Base-by-base conservation (phyloP, 2,113 vertebrate genomes). In the Clarias macrocephalus region DNA sequence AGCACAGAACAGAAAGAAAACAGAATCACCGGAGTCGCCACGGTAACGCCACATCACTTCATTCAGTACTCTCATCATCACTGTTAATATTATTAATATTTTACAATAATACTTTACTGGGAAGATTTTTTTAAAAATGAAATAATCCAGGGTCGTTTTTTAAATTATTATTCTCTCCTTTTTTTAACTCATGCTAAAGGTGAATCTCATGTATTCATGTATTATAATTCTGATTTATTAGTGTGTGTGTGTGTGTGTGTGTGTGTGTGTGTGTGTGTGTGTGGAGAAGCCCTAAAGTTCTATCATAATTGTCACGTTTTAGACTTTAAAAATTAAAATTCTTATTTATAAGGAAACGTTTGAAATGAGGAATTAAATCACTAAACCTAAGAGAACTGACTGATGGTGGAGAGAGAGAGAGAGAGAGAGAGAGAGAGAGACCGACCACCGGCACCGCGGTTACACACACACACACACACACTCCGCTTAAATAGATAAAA, bases 401-500 rank as follows among this genome's bases (percentile, higher is more conserved):
- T 19, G n/a, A 56, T 37, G 73, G 33, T 65, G 60, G 68, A 86
- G 70, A 86, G 81, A 85, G 33, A 37, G 33, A 37, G 33, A 37
- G 33, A 37, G 33, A 33, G 33, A 33, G 33, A 33, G 33, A 33
- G 33, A 48, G 42, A 7, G 42, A 42, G 3, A 42, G 42, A 42
- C 42, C 42, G 84, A 77, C 84, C 59, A 77, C 28, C 37, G 21
- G 54, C 54, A 87, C 66, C 54, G 79, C 62, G 12, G 54, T 62
- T 30, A 73, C 86, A 82, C 13, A 87, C 48, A 48, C 48, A 42
- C 42, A 42, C 42, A 73, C 86, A 83, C 13, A 87, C 42, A 19
- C 56, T 63, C 75, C 0, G 28, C 52, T 87, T 82, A 87, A 87
- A 87, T 75, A 82, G 80, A 82, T 87, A 87, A 80, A 84, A 88